Evolutionary conservation across 2,888 invertebrate genomes (phyloP), one percentile per base, ranked within the genome.

Genomic region (Pristionchus mayeri): DNA sequence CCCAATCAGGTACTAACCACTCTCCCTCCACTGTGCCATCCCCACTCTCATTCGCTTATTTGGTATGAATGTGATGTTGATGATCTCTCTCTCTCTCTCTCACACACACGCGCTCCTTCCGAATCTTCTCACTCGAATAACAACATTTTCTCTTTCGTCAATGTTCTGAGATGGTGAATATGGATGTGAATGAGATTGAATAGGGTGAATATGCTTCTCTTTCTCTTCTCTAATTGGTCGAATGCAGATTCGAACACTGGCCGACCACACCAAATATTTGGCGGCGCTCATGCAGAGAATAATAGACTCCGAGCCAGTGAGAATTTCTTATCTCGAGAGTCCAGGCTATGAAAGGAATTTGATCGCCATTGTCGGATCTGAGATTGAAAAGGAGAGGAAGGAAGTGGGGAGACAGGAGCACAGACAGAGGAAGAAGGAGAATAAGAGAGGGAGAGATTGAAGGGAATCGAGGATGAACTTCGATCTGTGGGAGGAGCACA

Each of bases 261-360:
- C 89, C 11, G 91, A 91, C 76, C 91, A 91, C 63, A 87, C 91
- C n/a, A 86, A 87, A 71, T 90, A 87, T 86, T 88, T 91, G 16
- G 85, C 91, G 48, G 85, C 84, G 40, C 84, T 91, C 18, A 75
- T 91, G 50, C 89, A 91, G 54, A 87, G 88, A 67, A 89, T 91
- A 30, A 87, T 91, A 79, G 91, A 91, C 44, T 88, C 89, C 9
- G 91, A 90, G 50, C 85, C 86, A 83, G 88, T 90, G 48, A 85
- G 84, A n/a, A 4, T 37, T 40, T 30, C 3, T 27, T 67, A 30
- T 27, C 34, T 30, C 1, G 71, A 44, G n/a, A 37, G n/a, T 37
- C 3, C 21, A 71, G 27, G 1, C 3, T 3, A 11, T 24, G 30
- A 60, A 24, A 48, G 30, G 78, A 78, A 34, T 11, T 50, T 50